Evolutionary conservation across 2,888 invertebrate species (phyloP).

Genomic region (Drosophila gaucha): DNA sequence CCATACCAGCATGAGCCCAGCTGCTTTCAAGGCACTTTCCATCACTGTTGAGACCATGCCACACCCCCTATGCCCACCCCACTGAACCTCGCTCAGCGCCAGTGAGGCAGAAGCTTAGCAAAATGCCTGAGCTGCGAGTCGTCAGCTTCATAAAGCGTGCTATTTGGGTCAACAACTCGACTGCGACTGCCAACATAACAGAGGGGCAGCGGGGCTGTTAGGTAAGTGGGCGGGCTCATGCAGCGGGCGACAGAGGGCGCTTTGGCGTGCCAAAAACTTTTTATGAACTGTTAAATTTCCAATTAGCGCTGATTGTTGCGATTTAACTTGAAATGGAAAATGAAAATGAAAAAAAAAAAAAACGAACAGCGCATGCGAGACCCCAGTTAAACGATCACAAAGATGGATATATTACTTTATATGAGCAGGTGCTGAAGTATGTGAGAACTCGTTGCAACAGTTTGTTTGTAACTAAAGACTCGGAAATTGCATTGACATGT

Average conservation of each 20-base stretch:
- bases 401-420: not conserved
- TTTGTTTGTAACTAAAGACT: not conserved
- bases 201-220: not conserved
- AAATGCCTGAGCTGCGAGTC: conserved; percentile 35
- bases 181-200: conserved; percentile 5
- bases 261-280: conserved; percentile 51
- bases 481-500: not conserved
- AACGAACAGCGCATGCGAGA: conserved; percentile 42
- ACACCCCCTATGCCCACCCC: not conserved
- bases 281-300: conserved; percentile 81
- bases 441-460: not conserved
- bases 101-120: conserved; percentile 47
- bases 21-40: conserved; percentile 50
- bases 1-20: conserved; percentile 19
- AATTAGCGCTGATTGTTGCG: conserved; percentile 78
- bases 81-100: conserved; percentile 8
- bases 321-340: conserved; percentile 49
- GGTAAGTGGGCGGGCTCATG: conserved; percentile 3
- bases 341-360: conserved; percentile 3
- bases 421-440: conserved; percentile 16
- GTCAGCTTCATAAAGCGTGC: conserved; percentile 46
- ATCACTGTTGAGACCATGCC: conserved; percentile 29
- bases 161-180: conserved; percentile 69
- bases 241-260: not conserved
- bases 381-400: not conserved